Evolutionary conservation across 2,888 invertebrate genomes (phyloP), one percentile per base, ranked within the genome.

Genomic region (Dasysyrphus albostriatus): DNA sequence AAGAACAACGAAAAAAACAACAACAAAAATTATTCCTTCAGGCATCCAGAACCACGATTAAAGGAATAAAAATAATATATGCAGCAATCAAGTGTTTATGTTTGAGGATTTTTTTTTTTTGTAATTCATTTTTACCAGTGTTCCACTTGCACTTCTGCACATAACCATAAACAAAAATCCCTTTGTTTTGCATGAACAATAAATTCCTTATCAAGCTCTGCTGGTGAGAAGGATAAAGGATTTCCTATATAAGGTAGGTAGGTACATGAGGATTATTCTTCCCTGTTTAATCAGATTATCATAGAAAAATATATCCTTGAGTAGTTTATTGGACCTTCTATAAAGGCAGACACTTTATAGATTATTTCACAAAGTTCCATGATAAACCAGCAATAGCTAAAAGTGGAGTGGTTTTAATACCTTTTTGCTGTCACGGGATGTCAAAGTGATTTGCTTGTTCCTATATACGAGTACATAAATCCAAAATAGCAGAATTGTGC

Each of bases 51-150:
- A 49, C 34, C 70, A 80, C 72, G 69, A 83, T 61, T 29, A 34
- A 59, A 63, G 44, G 32, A 37, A 9, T 14, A 75, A 49, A 56
- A 65, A 73, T 78, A 78, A 63, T 72, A 75, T 79, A 75, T 79
- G 63, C 75, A 76, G 67, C 39, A 76, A 80, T 84, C 80, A 80
- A 80, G 80, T 80, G 76, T 80, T 70, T 74, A 76, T 80, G 76
- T 80, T 70, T 74, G 42, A 42, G 39, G 56, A 65, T 29, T 37
- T 44, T 69, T n/a, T 67, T 73, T 49, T 29, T 39, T 10, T 12
- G 32, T 39, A 51, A 24, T 37, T 49, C 37, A 5, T 39, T 51
- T 29, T 39, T 54, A 61, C 65, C 56, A 29, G 70, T n/a, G n/a
- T 65, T 51, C 61, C 58, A 59, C 67, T 73, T 77, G 59, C 79